A percentile compares a stretch with the other conserved stretches of the same genome.
Evolutionary conservation across 2,888 invertebrate species (phyloP).

Genomic region (Parelbella ahira): DNA sequence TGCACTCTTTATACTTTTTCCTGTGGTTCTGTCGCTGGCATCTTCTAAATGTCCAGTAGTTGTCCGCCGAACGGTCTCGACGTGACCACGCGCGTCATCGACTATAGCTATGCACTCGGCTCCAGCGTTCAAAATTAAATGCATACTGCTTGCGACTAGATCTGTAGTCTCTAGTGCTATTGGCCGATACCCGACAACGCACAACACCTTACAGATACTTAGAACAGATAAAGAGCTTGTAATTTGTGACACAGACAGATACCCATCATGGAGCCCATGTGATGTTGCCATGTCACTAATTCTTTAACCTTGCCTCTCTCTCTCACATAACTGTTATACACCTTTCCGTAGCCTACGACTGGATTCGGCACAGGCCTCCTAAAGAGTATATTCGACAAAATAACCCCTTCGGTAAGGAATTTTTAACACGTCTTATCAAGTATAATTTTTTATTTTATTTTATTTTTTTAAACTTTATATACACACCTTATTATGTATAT

Average conservation of each 20-base stretch:
- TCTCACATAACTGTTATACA: constrained; percentile 80
- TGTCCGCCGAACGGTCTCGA: constrained; percentile 63
- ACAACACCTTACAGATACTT: constrained; percentile 75
- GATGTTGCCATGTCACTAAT: constrained; percentile 63
- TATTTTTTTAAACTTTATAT: constrained; percentile 54
- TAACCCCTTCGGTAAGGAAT: constrained; percentile 82
- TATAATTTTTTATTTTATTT: constrained; percentile 52
- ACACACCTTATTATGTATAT: constrained; percentile 53
- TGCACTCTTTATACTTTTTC: constrained; percentile 80
- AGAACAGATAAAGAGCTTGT: constrained; percentile 78
- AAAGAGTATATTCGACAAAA: constrained; percentile 82
- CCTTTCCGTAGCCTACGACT: constrained; percentile 79
- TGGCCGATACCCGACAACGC: constrained; percentile 77
- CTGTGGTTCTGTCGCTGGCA: constrained; percentile 77
- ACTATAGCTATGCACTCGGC: constrained; percentile 76
- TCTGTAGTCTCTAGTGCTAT: constrained; percentile 78
- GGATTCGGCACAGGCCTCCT: constrained; percentile 82
- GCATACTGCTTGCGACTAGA: constrained; percentile 79
- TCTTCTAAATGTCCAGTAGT: constrained; percentile 71
- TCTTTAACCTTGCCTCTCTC: constrained; percentile 67
- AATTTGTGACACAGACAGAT: constrained; percentile 78
- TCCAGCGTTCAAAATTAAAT: constrained; percentile 75
- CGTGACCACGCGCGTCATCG: constrained; percentile 72
- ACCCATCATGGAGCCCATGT: constrained; percentile 63
- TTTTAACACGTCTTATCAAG: constrained; percentile 77